Base-by-base conservation (phyloP, 2,888 invertebrate species). In the Thumatha senex region DNA sequence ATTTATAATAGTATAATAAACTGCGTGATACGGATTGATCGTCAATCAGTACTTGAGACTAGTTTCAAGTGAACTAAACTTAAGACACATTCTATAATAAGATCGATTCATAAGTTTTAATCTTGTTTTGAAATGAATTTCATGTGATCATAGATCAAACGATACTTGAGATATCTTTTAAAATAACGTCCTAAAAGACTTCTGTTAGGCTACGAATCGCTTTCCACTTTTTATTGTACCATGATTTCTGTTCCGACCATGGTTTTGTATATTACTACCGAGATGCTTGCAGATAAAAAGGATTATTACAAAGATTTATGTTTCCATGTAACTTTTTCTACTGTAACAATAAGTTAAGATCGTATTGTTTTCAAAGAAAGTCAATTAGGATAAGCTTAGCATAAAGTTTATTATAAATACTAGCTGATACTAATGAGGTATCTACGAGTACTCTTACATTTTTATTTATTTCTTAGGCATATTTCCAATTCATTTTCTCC, bases 261-360 rank as follows among this genome's bases (percentile, higher is more conserved):
- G 5, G 60, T 68, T 61, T 18, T 48, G 43, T 45, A 55, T 61
- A 58, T 64, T 70, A 58, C 59, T 60, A 36, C 48, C 13, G 33
- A 56, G 59, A 53, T 46, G 48, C 40, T 43, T 52, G 45, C 7
- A 50, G 51, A 62, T 61, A 54, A 54, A 54, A 58, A 57, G 24
- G 39, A 15, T 53, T 46, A 30, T 47, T 18, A 38, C 46, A 3
- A 48, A 49, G 46, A 56, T 61, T 54, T 56, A 44, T 48, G 8
- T 11, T 12, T 34, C 11, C 7, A 51, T 7, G 24, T 33, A 45
- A 31, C 14, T 46, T 45, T 39, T 33, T 7, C 30, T 8, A 33
- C 41, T 31, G n/a, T 18, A 43, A 35, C 14, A 31, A 18, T 13
- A 12, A 38, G 5, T 24, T 2, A 4, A 24, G 5, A 24, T 4